phyloP scores from a whole-genome alignment of 2,113 vertebrate species.

The Nesoenas mayeri region DNA sequence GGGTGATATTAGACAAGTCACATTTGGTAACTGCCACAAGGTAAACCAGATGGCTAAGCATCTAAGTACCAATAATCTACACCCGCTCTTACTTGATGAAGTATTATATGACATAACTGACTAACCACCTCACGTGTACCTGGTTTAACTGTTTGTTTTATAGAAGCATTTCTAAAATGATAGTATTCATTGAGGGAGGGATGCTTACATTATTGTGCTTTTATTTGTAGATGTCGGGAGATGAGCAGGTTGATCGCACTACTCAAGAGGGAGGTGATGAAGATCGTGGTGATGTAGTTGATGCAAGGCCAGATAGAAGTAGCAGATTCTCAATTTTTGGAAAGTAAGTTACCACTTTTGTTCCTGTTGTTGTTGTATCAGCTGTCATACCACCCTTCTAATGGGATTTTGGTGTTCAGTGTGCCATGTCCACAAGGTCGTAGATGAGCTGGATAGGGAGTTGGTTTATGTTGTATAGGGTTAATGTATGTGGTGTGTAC shows the following conservation, averaged over 20 bases:
- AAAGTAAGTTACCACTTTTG: slow-evolving; percentile 57
- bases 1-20: background rate
- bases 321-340: slow-evolving; percentile 77
- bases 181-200: background rate
- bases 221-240: slow-evolving; percentile 8
- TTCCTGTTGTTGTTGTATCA: background rate
- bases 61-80: background rate
- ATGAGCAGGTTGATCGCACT: background rate
- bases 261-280: background rate
- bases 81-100: background rate
- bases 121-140: background rate
- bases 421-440: background rate
- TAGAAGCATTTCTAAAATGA: background rate
- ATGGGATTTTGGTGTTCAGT: background rate
- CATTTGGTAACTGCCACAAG: background rate
- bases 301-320: slow-evolving; percentile 84
- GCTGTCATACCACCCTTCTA: background rate
- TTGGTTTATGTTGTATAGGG: background rate
- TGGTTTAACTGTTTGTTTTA: background rate
- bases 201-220: background rate
- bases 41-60: background rate
- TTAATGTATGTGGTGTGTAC: background rate
- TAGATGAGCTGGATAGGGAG: background rate
- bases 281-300: background rate
- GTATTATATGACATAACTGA: background rate